phyloP scores from a whole-genome alignment of 1,140 invertebrate species.

The Drosophila nebulosa region DNA sequence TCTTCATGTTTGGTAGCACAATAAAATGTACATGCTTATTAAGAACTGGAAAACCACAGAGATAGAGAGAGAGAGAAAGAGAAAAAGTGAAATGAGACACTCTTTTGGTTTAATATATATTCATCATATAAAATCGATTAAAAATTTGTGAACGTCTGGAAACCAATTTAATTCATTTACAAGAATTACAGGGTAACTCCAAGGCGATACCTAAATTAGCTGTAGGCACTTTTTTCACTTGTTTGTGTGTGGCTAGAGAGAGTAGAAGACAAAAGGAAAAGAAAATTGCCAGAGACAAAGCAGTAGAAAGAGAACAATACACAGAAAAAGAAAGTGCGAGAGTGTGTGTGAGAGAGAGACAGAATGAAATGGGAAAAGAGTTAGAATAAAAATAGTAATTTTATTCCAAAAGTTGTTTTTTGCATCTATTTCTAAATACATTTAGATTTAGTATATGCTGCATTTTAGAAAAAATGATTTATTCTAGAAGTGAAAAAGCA shows the following conservation, averaged over 20 bases:
- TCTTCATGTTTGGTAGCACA: constrained; percentile 54
- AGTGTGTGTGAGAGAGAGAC: background rate
- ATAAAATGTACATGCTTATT: constrained; percentile 77
- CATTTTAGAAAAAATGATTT: no score
- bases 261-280: background rate
- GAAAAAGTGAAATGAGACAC: constrained; percentile 13
- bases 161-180: no score
- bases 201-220: background rate
- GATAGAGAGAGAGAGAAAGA: constrained; percentile 10
- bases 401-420: constrained; percentile 45
- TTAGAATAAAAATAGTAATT: constrained; percentile 37
- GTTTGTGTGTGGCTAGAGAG: constrained; percentile 14
- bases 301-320: background rate
- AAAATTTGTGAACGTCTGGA: no score
- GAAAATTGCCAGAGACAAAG: background rate
- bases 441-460: no score
- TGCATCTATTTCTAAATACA: constrained; percentile 4
- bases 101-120: constrained; percentile 41
- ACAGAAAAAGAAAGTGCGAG: no score
- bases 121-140: no score
- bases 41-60: constrained; percentile 59
- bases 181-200: background rate
- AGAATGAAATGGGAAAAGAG: no score
- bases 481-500: no score
- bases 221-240: constrained; percentile 15